These are phyloP conservation scores for Lepidurus packardi DNA, from an alignment of 1,140 invertebrate genomes.

Conservation along the genomic window DNA sequence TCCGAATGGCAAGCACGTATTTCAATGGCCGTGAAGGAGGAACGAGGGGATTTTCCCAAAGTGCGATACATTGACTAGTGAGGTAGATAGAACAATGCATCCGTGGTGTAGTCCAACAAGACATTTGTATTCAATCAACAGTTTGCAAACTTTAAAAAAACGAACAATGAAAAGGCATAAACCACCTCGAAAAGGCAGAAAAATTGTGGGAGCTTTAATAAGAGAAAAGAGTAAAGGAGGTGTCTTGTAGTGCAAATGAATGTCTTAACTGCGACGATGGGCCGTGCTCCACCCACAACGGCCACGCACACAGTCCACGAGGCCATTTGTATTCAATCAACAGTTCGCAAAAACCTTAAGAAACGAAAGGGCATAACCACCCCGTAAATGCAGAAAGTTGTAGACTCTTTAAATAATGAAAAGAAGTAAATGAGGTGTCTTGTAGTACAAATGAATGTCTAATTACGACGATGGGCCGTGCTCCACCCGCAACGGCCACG, in stretches of 20 bases:
- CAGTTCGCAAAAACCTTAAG: too few relatives aligned
- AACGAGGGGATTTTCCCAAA: background rate
- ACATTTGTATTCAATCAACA: too few relatives aligned
- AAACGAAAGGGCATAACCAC: background rate
- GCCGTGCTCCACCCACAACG: background rate
- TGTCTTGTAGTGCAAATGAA: background rate
- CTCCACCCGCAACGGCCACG: constrained; percentile 17
- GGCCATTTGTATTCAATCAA: too few relatives aligned
- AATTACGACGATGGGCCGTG: constrained; percentile 3
- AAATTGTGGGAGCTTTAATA: background rate
- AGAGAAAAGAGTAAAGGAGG: background rate
- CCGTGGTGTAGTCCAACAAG: too few relatives aligned
- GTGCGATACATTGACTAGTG: background rate
- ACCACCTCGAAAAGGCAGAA: background rate
- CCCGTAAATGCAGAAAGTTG: background rate
- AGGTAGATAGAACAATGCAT: too few relatives aligned
- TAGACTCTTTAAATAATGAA: background rate
- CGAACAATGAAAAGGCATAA: too few relatives aligned
- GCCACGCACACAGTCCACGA: background rate
- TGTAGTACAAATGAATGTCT: constrained; percentile 15
- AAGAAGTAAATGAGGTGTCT: background rate
- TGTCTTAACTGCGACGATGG: constrained; percentile 5
- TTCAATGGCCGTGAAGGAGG: background rate
- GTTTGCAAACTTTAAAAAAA: too few relatives aligned
- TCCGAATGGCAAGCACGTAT: constrained; percentile 11